Conservation (phyloP, 2,113 vertebrate species). For the Pan paniscus region DNA sequence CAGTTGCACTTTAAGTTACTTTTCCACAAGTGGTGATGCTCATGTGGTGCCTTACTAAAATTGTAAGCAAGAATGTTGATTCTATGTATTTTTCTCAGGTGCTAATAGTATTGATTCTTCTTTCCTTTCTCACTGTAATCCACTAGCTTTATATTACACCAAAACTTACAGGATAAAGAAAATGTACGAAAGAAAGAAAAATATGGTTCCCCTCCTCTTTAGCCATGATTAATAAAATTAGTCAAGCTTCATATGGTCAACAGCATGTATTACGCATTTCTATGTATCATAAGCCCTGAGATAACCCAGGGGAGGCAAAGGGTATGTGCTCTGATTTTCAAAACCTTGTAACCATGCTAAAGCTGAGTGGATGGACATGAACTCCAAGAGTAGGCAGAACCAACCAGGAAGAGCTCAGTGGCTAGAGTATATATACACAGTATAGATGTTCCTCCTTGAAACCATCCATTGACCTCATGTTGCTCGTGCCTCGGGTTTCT, state of each 20-base stretch:
- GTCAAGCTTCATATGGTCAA: background rate
- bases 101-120: background rate
- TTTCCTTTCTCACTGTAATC: background rate
- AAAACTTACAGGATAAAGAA: background rate
- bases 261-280: background rate
- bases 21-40: background rate
- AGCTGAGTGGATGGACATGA: background rate
- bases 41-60: background rate
- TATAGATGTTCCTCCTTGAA: background rate
- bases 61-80: background rate
- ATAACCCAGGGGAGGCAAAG: background rate
- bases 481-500: background rate
- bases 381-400: background rate
- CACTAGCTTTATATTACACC: background rate
- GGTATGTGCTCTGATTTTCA: accelerated
- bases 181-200: background rate
- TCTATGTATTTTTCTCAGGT: background rate
- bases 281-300: background rate
- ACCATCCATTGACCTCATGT: too few relatives aligned
- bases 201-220: background rate
- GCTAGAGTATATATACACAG: accelerated
- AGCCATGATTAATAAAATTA: background rate
- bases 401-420: background rate
- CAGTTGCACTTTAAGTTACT: background rate
- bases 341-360: background rate